Percentiles rank a stretch among this genome's conserved stretches.
Evolutionary conservation across 2,888 invertebrate genomes (phyloP).

Genomic region (Luffia ferchaultella): DNA sequence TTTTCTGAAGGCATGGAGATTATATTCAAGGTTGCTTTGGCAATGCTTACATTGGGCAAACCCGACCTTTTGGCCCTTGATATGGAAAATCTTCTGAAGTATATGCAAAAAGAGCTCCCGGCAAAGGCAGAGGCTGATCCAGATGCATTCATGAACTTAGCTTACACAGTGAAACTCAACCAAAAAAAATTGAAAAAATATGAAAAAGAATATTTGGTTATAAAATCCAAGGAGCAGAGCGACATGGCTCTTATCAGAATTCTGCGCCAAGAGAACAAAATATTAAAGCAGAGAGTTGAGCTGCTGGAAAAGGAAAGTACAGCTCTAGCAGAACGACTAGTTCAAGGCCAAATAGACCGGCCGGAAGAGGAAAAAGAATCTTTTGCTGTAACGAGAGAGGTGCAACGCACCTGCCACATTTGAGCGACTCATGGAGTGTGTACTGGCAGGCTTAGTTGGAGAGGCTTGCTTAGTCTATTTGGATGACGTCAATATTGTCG

Average conservation of each 20-base stretch:
- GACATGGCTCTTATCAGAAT: conserved; percentile 95
- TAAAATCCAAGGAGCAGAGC: conserved; percentile 98
- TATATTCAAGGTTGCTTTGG: conserved; percentile 96
- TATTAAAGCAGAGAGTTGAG: conserved; percentile 94
- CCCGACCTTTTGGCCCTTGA: conserved; percentile 92
- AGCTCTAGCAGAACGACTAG: conserved; percentile 90
- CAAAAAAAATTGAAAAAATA: conserved; percentile 98
- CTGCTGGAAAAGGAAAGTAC: conserved; percentile 94
- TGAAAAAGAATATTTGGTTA: conserved; percentile 96
- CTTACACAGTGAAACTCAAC: conserved; percentile 93
- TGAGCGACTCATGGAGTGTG: too few species aligned
- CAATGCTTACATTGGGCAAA: conserved; percentile 90
- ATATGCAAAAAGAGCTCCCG: conserved; percentile 96
- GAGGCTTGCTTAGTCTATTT: too few species aligned
- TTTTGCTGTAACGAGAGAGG: conserved; percentile 83
- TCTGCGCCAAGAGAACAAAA: too few species aligned
- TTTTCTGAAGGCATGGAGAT: conserved; percentile 98
- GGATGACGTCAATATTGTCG: too few species aligned
- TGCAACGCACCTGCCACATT: too few species aligned
- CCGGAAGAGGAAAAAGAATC: conserved; percentile 96
- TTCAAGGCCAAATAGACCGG: conserved; percentile 91
- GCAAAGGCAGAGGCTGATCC: conserved; percentile 89
- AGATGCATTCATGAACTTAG: conserved; percentile 86
- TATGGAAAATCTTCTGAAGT: conserved; percentile 99
- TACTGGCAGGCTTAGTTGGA: too few species aligned